Evolutionary conservation across 2,888 invertebrate genomes (phyloP).

Genomic region (Colostygia pectinataria): DNA sequence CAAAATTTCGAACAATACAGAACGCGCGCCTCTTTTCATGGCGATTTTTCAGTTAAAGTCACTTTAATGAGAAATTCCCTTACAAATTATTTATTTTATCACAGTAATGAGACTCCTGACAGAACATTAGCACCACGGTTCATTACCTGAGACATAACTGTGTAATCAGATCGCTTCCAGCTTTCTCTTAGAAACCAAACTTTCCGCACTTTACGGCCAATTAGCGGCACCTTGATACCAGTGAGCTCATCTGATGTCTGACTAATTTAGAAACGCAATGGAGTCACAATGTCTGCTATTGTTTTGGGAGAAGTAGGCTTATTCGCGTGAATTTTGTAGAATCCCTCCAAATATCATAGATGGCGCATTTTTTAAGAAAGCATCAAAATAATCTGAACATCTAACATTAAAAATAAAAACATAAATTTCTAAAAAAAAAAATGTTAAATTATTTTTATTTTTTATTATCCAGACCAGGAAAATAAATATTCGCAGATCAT

Average conservation of each 20-base stretch:
- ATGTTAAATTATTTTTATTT: too few species aligned
- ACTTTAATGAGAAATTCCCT: not conserved
- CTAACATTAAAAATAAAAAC: too few species aligned
- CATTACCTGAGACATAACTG: slow-evolving; percentile 15
- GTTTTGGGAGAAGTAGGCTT: slow-evolving; percentile 5
- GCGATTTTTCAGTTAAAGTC: too few species aligned
- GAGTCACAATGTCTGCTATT: slow-evolving; percentile 11
- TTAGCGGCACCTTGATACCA: slow-evolving; percentile 28
- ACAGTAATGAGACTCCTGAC: slow-evolving; percentile 1
- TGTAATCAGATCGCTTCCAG: slow-evolving; percentile 29
- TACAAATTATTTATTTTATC: not conserved
- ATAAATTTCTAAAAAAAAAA: too few species aligned
- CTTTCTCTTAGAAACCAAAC: slow-evolving; percentile 29
- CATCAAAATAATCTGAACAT: too few species aligned
- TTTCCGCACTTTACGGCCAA: slow-evolving; percentile 29
- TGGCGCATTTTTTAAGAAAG: too few species aligned
- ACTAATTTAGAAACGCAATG: slow-evolving; percentile 16
- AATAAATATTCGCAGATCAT: too few species aligned
- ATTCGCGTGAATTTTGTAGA: slow-evolving; percentile 2
- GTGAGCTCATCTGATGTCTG: slow-evolving; percentile 23
- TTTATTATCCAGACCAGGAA: too few species aligned
- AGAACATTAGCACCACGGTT: slow-evolving; percentile 11
- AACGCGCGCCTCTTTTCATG: too few species aligned
- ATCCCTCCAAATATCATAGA: not conserved
- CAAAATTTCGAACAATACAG: too few species aligned